Percentiles rank a stretch among this genome's conserved stretches.
Evolutionary conservation across 1,140 invertebrate genomes (phyloP).

Genomic region (Dolichoris vasculosae): DNA sequence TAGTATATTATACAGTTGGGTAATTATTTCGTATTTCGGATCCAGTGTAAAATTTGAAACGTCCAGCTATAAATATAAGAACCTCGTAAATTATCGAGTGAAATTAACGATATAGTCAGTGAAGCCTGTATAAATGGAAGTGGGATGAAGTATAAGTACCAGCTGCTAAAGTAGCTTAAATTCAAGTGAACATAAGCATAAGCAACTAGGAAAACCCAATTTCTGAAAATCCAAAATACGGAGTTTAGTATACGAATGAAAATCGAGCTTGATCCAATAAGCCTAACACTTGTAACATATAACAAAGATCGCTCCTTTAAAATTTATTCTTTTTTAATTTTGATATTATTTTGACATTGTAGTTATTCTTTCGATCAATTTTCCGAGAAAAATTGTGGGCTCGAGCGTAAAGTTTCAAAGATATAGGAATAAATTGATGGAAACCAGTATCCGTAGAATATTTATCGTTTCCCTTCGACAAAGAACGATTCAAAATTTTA

Average conservation of each 20-base stretch:
- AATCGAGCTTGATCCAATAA: neutral
- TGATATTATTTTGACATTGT: no score
- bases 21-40: slow-evolving; percentile 15
- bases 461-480: no score
- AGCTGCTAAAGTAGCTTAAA: neutral
- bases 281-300: no score
- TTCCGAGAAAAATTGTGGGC: no score
- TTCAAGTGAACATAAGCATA: neutral
- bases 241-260: neutral
- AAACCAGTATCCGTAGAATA: no score
- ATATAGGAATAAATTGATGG: no score
- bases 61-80: neutral
- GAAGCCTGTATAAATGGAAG: slow-evolving; percentile 18
- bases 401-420: no score
- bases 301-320: neutral
- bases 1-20: neutral
- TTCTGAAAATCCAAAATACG: neutral
- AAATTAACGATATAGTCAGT: neutral
- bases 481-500: no score
- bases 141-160: neutral
- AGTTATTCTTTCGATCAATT: no score
- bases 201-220: neutral
- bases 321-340: neutral
- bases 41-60: neutral
- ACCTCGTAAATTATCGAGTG: slow-evolving; percentile 5